These are phyloP conservation scores for Hylaeus anthracinus DNA, from an alignment of 1,140 invertebrate genomes.

Conservation along the genomic window DNA sequence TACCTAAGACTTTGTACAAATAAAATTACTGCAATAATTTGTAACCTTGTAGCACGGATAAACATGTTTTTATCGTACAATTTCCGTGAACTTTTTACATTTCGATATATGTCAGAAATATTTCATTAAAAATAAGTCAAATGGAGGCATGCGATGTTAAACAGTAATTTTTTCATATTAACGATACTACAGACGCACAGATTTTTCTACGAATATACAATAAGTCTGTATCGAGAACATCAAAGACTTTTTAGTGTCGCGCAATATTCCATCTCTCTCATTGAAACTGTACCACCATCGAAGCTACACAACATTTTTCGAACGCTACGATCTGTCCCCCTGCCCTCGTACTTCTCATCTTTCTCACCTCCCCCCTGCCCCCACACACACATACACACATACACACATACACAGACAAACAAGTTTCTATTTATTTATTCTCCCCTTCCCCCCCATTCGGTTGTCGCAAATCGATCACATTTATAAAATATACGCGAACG, in stretches of 20 bases:
- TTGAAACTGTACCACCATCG: background rate
- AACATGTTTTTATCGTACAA: slow-evolving; percentile 4
- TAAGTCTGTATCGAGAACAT: background rate
- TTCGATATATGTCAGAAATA: background rate
- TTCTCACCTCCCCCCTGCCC: background rate
- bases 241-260: background rate
- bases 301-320: slow-evolving; percentile 23
- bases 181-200: background rate
- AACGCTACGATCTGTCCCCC: slow-evolving; percentile 27
- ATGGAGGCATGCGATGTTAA: slow-evolving; percentile 4
- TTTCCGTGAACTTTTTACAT: background rate
- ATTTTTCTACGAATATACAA: background rate
- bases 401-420: slow-evolving; percentile 2
- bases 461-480: slow-evolving; percentile 55
- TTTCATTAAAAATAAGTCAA: background rate
- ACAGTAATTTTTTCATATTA: background rate
- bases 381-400: background rate
- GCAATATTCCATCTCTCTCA: slow-evolving; percentile 13
- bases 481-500: slow-evolving; percentile 73
- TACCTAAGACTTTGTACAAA: background rate
- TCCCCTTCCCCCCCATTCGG: slow-evolving; percentile 48
- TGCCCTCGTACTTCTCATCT: slow-evolving; percentile 11
- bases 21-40: background rate
- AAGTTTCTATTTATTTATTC: slow-evolving; percentile 65
- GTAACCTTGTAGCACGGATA: background rate